Base-by-base conservation (phyloP, 2,888 invertebrate species). In the Drosophila hamatofila region DNA sequence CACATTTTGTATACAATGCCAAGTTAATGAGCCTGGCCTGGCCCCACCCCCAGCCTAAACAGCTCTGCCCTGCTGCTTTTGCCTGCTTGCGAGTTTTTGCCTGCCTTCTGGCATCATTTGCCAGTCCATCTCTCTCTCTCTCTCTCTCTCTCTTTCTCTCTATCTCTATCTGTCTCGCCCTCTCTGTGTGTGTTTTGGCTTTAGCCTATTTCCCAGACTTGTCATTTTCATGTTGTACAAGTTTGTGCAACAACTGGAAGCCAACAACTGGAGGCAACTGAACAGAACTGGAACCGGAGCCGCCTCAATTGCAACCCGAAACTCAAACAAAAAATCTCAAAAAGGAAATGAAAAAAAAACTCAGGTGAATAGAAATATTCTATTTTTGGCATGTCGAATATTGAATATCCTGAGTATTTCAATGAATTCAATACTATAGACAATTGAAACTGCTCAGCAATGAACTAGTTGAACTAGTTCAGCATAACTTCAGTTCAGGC, bases 211-310 rank as follows among this genome's bases (percentile, higher is more conserved):
- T 78, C 41, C 70, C 64, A 66, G 72, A 65, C 76, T 60, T 85
- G 80, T 82, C 85, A 81, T 81, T 81, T 84, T 70, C 85, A 87
- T 87, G 86, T 88, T 77, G 73, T 72, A 88, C 72, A 81, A 81
- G 79, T 78, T 78, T 80, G 80, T 76, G 76, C 72, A 62, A 72
- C 80, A 88, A 83, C 80, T 81, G 62, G 59, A 77, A 85, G 83
- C 73, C 69, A 83, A 81, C 74, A 74, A 73, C 75, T 77, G 46
- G 48, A 62, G 74, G 78, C 74, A 57, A 23, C 54, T 21, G 44
- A 23, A n/a, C n/a, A n/a, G n/a, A n/a, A n/a, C n/a, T n/a, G n/a
- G n/a, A n/a, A 11, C 30, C 11, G 11, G 30, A 49, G 35, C 44
- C 41, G 51, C 35, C 16, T 39, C 25, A 41, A 35, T 42, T 59